Evolutionary conservation across 1,140 invertebrate species (phyloP).

Genomic region (Sweltsa coloradensis): DNA sequence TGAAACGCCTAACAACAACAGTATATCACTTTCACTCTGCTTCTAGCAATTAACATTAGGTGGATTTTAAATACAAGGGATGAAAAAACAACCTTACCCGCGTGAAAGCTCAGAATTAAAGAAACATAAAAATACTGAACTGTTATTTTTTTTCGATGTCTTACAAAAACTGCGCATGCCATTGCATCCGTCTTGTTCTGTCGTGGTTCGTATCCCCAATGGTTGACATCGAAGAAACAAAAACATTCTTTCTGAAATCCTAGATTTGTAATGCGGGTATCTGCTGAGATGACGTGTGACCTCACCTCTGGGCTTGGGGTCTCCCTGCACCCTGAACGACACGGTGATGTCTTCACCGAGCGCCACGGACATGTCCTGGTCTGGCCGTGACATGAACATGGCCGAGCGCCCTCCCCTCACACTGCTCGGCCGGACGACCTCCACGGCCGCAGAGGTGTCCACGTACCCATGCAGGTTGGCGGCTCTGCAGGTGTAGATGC

Average conservation of each 20-base stretch:
- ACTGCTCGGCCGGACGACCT: conserved; percentile 27
- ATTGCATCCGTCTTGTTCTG: too few relatives aligned
- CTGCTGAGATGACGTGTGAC: conserved; percentile 6
- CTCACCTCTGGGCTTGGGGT: conserved; percentile 71
- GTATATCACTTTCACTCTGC: too few relatives aligned
- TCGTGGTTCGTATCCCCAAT: too few relatives aligned
- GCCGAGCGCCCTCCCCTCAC: conserved; percentile 56
- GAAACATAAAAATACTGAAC: too few relatives aligned
- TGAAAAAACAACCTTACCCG: too few relatives aligned
- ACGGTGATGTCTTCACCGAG: conserved; percentile 67
- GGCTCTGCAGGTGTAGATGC: conserved; percentile 76
- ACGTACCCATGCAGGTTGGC: conserved; percentile 53
- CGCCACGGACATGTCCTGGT: conserved; percentile 56
- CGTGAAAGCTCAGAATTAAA: too few relatives aligned
- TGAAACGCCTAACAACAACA: too few relatives aligned
- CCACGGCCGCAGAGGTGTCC: neutral
- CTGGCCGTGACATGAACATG: conserved; percentile 61
- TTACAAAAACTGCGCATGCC: too few relatives aligned
- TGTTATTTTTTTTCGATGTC: too few relatives aligned
- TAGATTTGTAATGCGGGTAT: neutral
- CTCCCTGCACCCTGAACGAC: conserved; percentile 62
- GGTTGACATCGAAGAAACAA: conserved; percentile 3
- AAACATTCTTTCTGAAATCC: neutral
- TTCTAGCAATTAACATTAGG: too few relatives aligned
- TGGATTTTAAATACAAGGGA: too few relatives aligned